Conservation (phyloP, 2,888 invertebrate species). For the Neoaliturus tenellus region DNA sequence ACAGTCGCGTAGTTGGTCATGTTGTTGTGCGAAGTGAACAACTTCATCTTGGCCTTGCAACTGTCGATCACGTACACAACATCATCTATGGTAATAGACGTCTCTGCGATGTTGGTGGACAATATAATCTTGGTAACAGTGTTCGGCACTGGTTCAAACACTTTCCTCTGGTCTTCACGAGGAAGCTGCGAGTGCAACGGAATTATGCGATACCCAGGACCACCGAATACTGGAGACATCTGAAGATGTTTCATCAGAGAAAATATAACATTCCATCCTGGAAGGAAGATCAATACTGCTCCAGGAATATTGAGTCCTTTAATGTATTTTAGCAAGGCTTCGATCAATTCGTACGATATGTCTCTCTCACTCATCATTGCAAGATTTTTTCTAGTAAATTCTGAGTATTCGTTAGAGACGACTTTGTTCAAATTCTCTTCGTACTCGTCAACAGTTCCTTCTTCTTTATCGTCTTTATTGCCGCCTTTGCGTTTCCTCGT, state of each 20-base stretch:
- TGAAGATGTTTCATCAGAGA: conserved; percentile 91
- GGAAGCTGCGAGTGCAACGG: conserved; percentile 99
- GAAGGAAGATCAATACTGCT: conserved; percentile 94
- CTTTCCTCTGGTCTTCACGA: conserved; percentile 94
- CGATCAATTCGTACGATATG: conserved; percentile 94
- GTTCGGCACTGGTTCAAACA: conserved; percentile 91
- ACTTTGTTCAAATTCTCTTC: conserved; percentile 88
- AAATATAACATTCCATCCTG: conserved; percentile 98
- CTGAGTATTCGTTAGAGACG: conserved; percentile 70
- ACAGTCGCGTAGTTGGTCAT: conserved; percentile 99
- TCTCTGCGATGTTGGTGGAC: conserved; percentile 99
- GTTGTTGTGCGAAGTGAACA: conserved; percentile 98
- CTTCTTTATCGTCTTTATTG: conserved; percentile 75
- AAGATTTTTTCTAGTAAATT: conserved; percentile 81
- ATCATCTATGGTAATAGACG: conserved; percentile 98
- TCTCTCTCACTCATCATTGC: conserved; percentile 91
- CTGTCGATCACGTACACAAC: conserved; percentile 98
- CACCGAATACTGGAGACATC: conserved; percentile 83
- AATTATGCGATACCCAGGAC: conserved; percentile 83
- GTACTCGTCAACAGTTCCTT: conserved; percentile 74
- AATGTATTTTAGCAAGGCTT: conserved; percentile 83
- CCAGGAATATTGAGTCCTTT: conserved; percentile 81
- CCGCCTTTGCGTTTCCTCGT: conserved; percentile 82
- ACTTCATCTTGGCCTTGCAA: conserved; percentile 98
- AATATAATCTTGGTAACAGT: conserved; percentile 96